Conservation (phyloP, 2,797 vertebrate genomes). For the Thamnophis elegans region DNA sequence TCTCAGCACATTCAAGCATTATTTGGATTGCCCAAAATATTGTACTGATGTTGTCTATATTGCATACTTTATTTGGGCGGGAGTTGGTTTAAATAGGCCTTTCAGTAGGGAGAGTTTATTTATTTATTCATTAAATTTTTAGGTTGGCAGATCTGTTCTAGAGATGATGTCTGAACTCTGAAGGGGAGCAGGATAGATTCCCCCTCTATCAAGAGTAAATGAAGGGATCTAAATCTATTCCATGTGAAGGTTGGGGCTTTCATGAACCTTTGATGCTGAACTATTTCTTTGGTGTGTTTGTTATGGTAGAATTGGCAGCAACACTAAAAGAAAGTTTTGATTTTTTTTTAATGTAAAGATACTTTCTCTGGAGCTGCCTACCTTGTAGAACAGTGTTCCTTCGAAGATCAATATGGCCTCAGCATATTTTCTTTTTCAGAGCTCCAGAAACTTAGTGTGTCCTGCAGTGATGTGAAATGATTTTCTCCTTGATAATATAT, state of each 20-base stretch:
- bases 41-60: slow-evolving; percentile 34
- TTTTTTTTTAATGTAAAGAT: not conserved
- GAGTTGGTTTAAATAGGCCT: not conserved
- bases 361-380: not conserved
- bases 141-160: not conserved
- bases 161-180: not conserved
- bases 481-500: not conserved
- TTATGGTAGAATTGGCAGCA: not conserved
- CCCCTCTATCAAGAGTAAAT: not conserved
- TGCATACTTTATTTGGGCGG: slow-evolving; percentile 1
- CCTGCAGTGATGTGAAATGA: not conserved
- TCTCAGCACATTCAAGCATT: slow-evolving; percentile 2
- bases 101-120: not conserved
- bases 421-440: not conserved
- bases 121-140: not conserved
- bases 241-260: not conserved
- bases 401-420: not conserved
- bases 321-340: not conserved
- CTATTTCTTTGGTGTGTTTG: not conserved
- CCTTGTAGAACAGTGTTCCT: not conserved
- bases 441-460: not conserved
- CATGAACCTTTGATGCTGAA: not conserved
- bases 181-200: not conserved
- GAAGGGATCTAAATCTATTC: not conserved
- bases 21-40: not conserved